Base-by-base conservation (phyloP, 2,113 vertebrate genomes). In the Microcebus murinus region DNA sequence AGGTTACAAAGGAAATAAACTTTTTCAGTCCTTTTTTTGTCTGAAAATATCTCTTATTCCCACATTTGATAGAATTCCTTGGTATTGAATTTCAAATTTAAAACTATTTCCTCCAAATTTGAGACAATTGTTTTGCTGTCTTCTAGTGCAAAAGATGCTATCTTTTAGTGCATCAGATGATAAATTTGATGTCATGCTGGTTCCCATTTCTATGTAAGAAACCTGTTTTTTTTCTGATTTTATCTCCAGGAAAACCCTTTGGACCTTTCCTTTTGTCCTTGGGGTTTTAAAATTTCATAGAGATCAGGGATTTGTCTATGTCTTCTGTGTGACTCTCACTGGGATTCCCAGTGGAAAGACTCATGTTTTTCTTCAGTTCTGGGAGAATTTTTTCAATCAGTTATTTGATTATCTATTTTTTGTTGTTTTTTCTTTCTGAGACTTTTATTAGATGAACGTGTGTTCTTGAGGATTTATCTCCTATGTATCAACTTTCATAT, bases 1-100 rank as follows among this genome's bases (percentile, higher is more conserved):
- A 90, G 31, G 15, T 12, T n/a, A 50, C 36, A 81, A 63, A 8
- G 9, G 17, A 91, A 76, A 80, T 80, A 67, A 14, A 39, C 8
- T 67, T 76, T 85, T 59, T 93, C n/a, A 42, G 42, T 23, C 2
- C 2, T 90, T 87, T 83, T 42, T 42, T 55, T 13, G 3, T 91
- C 34, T 81, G 77, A 83, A 93, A 76, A 73, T 83, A 4, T 21
- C 57, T 82, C 70, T 87, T 82, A 59, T 13, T 25, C 31, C 48
- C 6, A 45, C 9, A 55, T 67, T 70, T 90, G 27, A 70, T 82
- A 92, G 50, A 31, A 70, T 86, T 79, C 42, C 15, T 63, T 45
- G 48, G 11, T 80, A 50, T 29, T 90, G 50, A 90, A 73, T 94
- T 96, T 83, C 14, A 63, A n/a, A 8, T 86, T 95, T 70, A 79